These are phyloP conservation scores for Ctenochaetus hawaiiensis DNA, from an alignment of 2,797 vertebrate genomes.

Conservation along the genomic window DNA sequence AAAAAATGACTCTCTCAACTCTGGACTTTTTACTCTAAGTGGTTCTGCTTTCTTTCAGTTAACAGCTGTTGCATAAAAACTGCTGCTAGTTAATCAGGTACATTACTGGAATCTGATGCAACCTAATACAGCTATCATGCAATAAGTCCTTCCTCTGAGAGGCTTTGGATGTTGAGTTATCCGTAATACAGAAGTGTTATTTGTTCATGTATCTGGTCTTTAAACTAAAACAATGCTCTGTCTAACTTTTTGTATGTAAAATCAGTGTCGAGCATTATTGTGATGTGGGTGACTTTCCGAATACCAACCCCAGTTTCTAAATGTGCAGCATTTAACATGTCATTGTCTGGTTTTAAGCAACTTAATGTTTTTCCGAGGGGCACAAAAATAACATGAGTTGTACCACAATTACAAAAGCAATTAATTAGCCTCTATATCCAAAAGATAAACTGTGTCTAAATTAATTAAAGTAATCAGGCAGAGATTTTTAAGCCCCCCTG, in stretches of 20 bases:
- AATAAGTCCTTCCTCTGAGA: slow-evolving; percentile 8
- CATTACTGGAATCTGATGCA: slow-evolving; percentile 34
- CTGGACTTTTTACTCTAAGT: not conserved
- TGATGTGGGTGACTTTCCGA: too few relatives aligned
- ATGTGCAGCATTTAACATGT: not conserved
- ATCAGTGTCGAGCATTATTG: too few relatives aligned
- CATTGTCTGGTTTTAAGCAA: not conserved
- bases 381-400: not conserved
- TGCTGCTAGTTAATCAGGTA: not conserved
- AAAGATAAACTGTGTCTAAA: not conserved
- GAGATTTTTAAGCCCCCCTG: not conserved
- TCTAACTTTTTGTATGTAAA: not conserved
- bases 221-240: not conserved
- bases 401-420: too few relatives aligned
- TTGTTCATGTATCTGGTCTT: not conserved
- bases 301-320: not conserved
- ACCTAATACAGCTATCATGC: slow-evolving; percentile 17
- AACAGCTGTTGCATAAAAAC: slow-evolving; percentile 3
- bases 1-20: not conserved
- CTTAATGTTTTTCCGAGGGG: not conserved
- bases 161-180: not conserved
- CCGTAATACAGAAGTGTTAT: not conserved
- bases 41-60: slow-evolving; percentile 30
- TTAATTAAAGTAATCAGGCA: not conserved
- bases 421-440: not conserved